Conservation (phyloP, 1,140 invertebrate species). For the Dinothrombium tinctorium region DNA sequence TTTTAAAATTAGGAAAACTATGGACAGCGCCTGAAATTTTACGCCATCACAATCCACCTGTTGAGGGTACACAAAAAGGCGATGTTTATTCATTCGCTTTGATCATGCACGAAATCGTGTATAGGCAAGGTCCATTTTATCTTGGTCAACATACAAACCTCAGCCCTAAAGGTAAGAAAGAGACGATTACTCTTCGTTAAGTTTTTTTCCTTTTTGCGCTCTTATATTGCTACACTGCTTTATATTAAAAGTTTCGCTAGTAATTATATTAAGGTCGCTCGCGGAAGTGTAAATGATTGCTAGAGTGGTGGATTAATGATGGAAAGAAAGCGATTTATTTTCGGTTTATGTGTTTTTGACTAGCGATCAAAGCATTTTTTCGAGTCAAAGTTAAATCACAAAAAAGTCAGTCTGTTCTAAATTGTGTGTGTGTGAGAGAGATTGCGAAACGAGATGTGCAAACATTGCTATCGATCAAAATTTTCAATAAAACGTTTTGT, state of each 20-base stretch:
- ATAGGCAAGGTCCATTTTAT: slow-evolving; percentile 64
- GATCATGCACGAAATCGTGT: slow-evolving; percentile 80
- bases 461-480: too few species aligned
- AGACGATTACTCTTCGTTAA: background rate
- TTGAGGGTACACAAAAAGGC: slow-evolving; percentile 41
- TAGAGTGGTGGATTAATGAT: too few species aligned
- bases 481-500: too few species aligned
- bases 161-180: slow-evolving; percentile 13
- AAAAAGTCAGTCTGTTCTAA: too few species aligned
- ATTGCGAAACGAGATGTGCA: too few species aligned
- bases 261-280: slow-evolving; percentile 2
- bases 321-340: too few species aligned
- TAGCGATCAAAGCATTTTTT: too few species aligned
- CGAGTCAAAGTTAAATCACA: too few species aligned
- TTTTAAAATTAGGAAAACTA: slow-evolving; percentile 2
- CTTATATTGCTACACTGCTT: slow-evolving; percentile 1
- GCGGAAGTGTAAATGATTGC: too few species aligned
- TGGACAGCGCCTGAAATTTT: slow-evolving; percentile 91
- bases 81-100: slow-evolving; percentile 90
- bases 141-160: slow-evolving; percentile 9
- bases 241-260: slow-evolving; percentile 2
- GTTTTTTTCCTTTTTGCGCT: slow-evolving; percentile 4
- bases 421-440: too few species aligned
- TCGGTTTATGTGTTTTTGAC: too few species aligned
- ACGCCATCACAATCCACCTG: slow-evolving; percentile 31